phyloP scores from a whole-genome alignment of 2,888 invertebrate species.

The Lasioglossum marginatum region DNA sequence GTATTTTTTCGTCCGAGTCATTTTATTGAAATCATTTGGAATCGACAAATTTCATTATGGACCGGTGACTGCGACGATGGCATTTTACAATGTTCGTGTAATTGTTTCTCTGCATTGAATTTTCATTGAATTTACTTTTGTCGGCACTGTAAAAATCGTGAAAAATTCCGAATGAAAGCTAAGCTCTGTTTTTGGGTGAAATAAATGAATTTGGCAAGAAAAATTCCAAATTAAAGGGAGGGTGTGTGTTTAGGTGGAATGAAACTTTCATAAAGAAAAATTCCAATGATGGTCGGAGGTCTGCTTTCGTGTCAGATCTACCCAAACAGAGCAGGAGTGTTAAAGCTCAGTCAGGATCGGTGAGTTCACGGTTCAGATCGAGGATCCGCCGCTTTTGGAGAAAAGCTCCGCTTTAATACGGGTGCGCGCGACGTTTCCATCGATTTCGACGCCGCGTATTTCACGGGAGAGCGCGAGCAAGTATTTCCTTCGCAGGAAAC shows the following conservation, averaged over 20 bases:
- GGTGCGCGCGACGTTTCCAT: constrained; percentile 80
- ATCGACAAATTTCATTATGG: neutral
- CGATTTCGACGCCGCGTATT: constrained; percentile 77
- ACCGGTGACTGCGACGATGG: neutral
- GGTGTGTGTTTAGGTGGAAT: neutral
- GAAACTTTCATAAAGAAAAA: neutral
- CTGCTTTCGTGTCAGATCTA: neutral
- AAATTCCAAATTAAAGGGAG: neutral
- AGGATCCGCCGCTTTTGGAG: constrained; percentile 48
- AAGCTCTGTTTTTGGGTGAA: neutral
- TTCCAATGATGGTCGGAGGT: neutral
- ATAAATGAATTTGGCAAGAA: neutral
- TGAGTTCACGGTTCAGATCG: constrained; percentile 23
- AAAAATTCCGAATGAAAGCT: neutral
- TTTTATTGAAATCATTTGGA: neutral
- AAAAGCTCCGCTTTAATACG: constrained; percentile 74
- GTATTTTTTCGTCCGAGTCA: neutral
- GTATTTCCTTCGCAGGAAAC: constrained; percentile 66
- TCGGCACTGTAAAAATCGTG: neutral
- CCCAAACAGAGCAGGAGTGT: neutral
- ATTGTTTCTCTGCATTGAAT: neutral
- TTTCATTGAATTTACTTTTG: neutral
- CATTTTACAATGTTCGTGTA: neutral
- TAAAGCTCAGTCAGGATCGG: constrained; percentile 36
- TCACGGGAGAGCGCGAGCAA: constrained; percentile 59